A percentile compares a stretch with the other conserved stretches of the same genome.
phyloP scores from a whole-genome alignment of 2,797 vertebrate species.

The Gephyroberyx darwinii region DNA sequence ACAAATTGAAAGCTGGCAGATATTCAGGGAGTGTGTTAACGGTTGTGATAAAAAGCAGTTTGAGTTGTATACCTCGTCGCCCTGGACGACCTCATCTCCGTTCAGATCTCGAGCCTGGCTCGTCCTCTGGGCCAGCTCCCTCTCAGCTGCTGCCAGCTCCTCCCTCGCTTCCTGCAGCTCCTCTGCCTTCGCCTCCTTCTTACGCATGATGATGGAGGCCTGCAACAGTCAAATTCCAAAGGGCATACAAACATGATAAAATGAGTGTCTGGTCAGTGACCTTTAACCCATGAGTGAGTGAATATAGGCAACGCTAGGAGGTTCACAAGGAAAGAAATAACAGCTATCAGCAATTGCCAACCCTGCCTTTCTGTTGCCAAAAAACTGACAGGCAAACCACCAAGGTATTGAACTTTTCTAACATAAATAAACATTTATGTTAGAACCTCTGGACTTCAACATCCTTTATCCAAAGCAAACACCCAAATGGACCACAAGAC shows the following conservation, averaged over 20 bases:
- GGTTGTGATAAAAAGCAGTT: background rate
- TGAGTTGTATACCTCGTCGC: constrained; percentile 87
- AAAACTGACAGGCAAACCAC: background rate
- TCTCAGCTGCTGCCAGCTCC: constrained; percentile 85
- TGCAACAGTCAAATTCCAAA: constrained; percentile 59
- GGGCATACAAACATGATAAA: constrained; percentile 37
- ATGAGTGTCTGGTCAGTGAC: background rate
- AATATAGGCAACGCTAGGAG: background rate
- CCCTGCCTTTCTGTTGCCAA: no score
- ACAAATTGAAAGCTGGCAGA: background rate
- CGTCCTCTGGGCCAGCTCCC: constrained; percentile 85
- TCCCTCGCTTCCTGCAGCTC: constrained; percentile 94
- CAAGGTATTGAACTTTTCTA: background rate
- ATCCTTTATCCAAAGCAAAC: constrained; percentile 32
- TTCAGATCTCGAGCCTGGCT: constrained; percentile 81
- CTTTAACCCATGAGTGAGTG: background rate
- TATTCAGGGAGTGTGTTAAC: background rate
- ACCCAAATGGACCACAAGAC: background rate
- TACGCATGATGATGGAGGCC: constrained; percentile 93
- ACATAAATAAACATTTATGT: background rate
- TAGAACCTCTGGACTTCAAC: background rate
- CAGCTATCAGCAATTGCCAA: no score
- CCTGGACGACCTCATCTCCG: constrained; percentile 85
- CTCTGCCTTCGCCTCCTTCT: constrained; percentile 94
- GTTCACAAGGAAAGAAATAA: background rate